These are phyloP conservation scores for Rosalia funebris DNA, from an alignment of 2,888 invertebrate genomes.

Conservation along the genomic window DNA sequence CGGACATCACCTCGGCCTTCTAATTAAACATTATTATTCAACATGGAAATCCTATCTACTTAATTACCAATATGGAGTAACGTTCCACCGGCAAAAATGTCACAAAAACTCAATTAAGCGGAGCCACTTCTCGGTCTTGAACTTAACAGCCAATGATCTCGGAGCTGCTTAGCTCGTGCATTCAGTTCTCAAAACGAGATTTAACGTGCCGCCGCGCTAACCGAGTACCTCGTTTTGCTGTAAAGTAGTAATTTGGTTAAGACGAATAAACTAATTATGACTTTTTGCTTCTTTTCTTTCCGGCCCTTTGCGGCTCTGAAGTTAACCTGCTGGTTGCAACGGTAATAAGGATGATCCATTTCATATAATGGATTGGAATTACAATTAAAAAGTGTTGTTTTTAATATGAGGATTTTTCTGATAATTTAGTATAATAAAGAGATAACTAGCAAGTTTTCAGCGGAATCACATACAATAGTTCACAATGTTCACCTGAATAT, in stretches of 20 bases:
- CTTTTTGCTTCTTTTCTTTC: not conserved
- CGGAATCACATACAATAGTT: too few relatives aligned
- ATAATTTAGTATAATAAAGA: too few relatives aligned
- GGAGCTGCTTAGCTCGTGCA: slow-evolving; percentile 12
- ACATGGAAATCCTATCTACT: slow-evolving; percentile 54
- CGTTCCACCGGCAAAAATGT: slow-evolving; percentile 29
- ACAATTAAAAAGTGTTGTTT: too few relatives aligned
- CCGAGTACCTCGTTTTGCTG: slow-evolving; percentile 3
- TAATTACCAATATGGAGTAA: slow-evolving; percentile 51
- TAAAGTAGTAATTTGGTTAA: not conserved
- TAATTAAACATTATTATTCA: slow-evolving; percentile 60
- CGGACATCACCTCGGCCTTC: slow-evolving; percentile 43
- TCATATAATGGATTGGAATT: too few relatives aligned
- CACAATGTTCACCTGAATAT: too few relatives aligned
- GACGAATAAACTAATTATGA: not conserved
- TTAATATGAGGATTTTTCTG: too few relatives aligned
- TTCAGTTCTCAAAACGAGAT: slow-evolving; percentile 34
- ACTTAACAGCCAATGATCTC: slow-evolving; percentile 27
- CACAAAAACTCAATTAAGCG: slow-evolving; percentile 41
- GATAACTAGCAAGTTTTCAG: too few relatives aligned
- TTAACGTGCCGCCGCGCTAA: slow-evolving; percentile 13
- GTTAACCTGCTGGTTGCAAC: too few relatives aligned
- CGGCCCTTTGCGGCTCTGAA: too few relatives aligned
- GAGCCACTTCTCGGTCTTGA: slow-evolving; percentile 24
- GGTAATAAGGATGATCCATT: too few relatives aligned